Evolutionary conservation across 2,797 vertebrate genomes (phyloP).

Genomic region (Chelmon rostratus): DNA sequence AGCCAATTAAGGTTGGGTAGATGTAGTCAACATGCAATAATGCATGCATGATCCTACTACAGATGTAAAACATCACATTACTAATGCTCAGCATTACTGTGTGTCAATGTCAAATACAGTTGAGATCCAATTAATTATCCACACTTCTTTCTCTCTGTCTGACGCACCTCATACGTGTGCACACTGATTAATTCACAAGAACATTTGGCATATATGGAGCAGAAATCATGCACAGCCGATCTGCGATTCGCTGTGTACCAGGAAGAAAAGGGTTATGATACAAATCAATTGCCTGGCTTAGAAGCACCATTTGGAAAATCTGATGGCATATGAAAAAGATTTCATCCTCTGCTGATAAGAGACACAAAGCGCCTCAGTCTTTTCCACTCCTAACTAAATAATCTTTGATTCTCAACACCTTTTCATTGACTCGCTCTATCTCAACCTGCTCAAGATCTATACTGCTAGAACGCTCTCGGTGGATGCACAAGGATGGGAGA

Average conservation of each 20-base stretch:
- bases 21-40: conserved; percentile 52
- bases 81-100: conserved; percentile 29
- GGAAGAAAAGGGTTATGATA: conserved; percentile 24
- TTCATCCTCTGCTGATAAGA: conserved; percentile 48
- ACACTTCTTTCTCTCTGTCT: conserved; percentile 21
- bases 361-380: conserved; percentile 24
- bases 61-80: conserved; percentile 59
- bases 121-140: conserved; percentile 64
- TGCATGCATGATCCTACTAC: conserved; percentile 42
- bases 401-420: conserved; percentile 45
- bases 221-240: conserved; percentile 41
- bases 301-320: conserved; percentile 37
- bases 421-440: conserved; percentile 53
- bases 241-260: conserved; percentile 1
- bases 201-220: conserved; percentile 37
- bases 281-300: conserved; percentile 41
- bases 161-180: conserved; percentile 32
- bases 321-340: conserved; percentile 21
- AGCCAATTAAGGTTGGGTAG: conserved; percentile 58
- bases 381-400: conserved; percentile 33
- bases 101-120: conserved; percentile 42
- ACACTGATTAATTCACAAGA: conserved; percentile 46
- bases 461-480: conserved; percentile 1
- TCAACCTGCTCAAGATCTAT: conserved; percentile 34
- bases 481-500: conserved; percentile 27